Percentiles rank a stretch among this genome's conserved stretches.
phyloP scores from a whole-genome alignment of 2,113 vertebrate species.

The Alligator sinensis region DNA sequence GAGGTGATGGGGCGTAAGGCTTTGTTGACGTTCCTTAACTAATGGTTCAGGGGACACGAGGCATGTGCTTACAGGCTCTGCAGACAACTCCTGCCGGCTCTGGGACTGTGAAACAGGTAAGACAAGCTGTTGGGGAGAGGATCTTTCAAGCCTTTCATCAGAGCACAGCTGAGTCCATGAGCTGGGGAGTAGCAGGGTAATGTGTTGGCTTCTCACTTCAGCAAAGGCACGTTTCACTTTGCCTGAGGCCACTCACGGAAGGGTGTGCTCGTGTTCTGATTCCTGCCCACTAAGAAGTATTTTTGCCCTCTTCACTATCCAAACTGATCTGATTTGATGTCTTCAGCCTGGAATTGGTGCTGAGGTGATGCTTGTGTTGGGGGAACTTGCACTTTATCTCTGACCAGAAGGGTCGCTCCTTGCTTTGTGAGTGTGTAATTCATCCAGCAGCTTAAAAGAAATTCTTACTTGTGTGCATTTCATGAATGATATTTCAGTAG shows the following conservation, averaged over 20 bases:
- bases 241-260: background rate
- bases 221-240: fast-evolving
- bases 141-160: background rate
- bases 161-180: background rate
- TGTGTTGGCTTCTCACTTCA: fast-evolving
- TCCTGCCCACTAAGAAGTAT: background rate
- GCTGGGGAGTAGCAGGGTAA: fast-evolving
- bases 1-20: background rate
- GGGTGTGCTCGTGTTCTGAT: background rate
- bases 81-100: conserved; percentile 95
- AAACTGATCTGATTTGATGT: background rate
- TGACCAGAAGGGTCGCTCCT: background rate
- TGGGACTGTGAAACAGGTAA: conserved; percentile 98
- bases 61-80: conserved; percentile 94
- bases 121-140: background rate
- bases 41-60: conserved; percentile 90
- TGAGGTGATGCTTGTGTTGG: background rate
- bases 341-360: fast-evolving
- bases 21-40: conserved; percentile 68
- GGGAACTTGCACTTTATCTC: background rate
- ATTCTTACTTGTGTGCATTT: background rate
- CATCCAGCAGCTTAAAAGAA: background rate
- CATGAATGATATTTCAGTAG: background rate
- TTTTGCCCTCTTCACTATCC: fast-evolving
- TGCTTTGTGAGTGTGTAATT: background rate